phyloP scores from a whole-genome alignment of 53 echinoderm and acorn worm genomes.

The Stichopus horrens region DNA sequence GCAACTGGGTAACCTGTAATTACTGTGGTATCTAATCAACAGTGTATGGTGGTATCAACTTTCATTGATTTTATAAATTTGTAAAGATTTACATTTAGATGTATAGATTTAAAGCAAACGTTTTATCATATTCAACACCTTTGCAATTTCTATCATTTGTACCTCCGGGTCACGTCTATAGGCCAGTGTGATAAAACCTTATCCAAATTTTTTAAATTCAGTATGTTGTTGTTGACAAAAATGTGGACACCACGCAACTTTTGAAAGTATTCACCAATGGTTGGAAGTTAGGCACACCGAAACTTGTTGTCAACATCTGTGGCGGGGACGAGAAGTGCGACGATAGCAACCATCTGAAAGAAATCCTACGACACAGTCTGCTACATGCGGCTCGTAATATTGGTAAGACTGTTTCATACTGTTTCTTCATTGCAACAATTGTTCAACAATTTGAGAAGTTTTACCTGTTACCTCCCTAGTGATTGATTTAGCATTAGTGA shows the following conservation, averaged over 20 bases:
- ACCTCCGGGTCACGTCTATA: no score
- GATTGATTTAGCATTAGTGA: no score
- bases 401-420: slow-evolving; percentile 3
- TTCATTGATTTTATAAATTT: no score
- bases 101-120: no score
- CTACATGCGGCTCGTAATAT: slow-evolving; percentile 38
- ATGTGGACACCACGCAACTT: slow-evolving; percentile 28
- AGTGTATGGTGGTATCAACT: no score
- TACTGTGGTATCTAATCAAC: no score
- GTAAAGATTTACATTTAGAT: no score
- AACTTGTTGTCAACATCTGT: slow-evolving; percentile 59
- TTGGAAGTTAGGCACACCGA: slow-evolving; percentile 59
- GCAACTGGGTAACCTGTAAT: no score
- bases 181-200: no score
- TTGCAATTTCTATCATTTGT: no score
- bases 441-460: background rate
- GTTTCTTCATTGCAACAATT: background rate
- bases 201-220: background rate
- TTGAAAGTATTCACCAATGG: slow-evolving; percentile 38
- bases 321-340: slow-evolving; percentile 48
- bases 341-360: slow-evolving; percentile 9
- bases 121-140: no score
- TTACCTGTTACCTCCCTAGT: background rate
- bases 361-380: slow-evolving; percentile 33
- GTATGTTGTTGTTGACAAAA: slow-evolving; percentile 51